Evolutionary conservation across 2,797 vertebrate species (phyloP).

Genomic region (Selene dorsalis): DNA sequence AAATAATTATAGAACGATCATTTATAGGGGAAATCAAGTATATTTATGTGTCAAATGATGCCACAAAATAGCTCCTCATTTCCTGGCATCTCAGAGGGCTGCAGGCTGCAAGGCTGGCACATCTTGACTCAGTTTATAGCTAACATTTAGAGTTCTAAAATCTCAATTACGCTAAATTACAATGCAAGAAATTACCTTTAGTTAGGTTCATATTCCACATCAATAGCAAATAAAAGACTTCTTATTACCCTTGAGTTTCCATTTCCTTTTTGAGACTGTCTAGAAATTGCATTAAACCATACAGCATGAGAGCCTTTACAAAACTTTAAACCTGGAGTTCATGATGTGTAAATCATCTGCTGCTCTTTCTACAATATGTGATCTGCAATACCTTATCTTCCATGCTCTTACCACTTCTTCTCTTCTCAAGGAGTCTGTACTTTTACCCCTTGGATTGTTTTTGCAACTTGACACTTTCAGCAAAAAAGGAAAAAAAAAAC

Average conservation of each 20-base stretch:
- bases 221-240: neutral
- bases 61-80: slow-evolving; percentile 41
- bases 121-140: slow-evolving; percentile 38
- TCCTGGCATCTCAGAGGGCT: slow-evolving; percentile 33
- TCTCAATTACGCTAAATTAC: slow-evolving; percentile 41
- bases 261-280: neutral
- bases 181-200: slow-evolving; percentile 27
- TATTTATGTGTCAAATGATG: slow-evolving; percentile 57
- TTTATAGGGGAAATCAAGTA: slow-evolving; percentile 52
- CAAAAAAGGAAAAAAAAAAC: slow-evolving; percentile 4
- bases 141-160: slow-evolving; percentile 19
- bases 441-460: slow-evolving; percentile 36
- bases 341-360: slow-evolving; percentile 16
- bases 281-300: neutral
- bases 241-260: neutral
- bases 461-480: slow-evolving; percentile 40
- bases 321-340: neutral
- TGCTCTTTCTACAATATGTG: slow-evolving; percentile 16
- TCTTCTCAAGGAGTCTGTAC: slow-evolving; percentile 30
- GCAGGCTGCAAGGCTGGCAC: slow-evolving; percentile 25
- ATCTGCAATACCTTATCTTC: slow-evolving; percentile 28
- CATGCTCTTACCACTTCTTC: neutral
- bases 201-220: neutral
- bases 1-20: slow-evolving; percentile 57
- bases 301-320: neutral